Base-by-base conservation (phyloP, 1,140 invertebrate species). In the Atta cephalotes region DNA sequence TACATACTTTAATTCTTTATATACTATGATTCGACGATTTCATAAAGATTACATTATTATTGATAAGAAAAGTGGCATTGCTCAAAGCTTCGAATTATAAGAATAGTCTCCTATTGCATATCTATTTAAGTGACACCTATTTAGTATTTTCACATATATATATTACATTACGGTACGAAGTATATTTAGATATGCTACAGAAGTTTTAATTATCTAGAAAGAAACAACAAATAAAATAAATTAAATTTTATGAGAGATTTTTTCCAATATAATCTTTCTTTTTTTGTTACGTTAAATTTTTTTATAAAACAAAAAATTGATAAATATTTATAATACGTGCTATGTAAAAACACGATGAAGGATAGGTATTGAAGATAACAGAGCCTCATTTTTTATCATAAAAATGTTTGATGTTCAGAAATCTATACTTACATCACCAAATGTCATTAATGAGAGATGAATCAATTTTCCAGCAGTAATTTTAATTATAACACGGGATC, bases 401-500 rank as follows among this genome's bases (percentile, higher is more conserved):
- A 51, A 62, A 51, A 63, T 78, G 14, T 39, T n/a, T n/a, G 10
- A 4, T 28, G 3, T 49, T 1, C 21, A 7, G 10, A 53, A 58
- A 60, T 74, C 2, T 3, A 62, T 74, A 89, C 88, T 77, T 88
- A 92, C 92, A 45, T 88, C 78, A 51, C 88, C 88, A 82, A 92
- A 92, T 58, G 84, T 90, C 28, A 56, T 60, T 49, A 91, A 39
- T 2, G 91, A 91, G 25, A 90, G 63, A 51, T 87, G 60, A 25
- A 79, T 70, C 49, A 91, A 85, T 88, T 85, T 89, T 85, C 90
- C 90, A 66, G 91, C 91, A 18, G 91, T 90, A 76, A 91, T 87
- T 74, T 88, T 87, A 74, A 88, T 85, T 7, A 63, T 6, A 7
- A 25, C 63, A 60, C 86, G 79, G 6, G 91, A 89, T 63, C 90